Base-by-base conservation (phyloP, 2,888 invertebrate species). In the Ligdia adustata region DNA sequence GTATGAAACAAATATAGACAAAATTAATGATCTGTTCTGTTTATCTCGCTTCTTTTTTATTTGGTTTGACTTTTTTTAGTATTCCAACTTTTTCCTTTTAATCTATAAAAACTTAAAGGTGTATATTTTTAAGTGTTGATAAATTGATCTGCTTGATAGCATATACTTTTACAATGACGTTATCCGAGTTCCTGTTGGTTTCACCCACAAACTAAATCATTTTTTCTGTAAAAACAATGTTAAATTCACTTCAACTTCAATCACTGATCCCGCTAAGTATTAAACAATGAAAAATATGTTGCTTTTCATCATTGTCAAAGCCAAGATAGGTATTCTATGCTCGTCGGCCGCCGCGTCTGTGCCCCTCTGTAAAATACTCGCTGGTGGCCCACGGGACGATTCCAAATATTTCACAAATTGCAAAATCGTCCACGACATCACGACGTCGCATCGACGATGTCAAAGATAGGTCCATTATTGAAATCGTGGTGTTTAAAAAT, bases 341-440 rank as follows among this genome's bases (percentile, higher is more conserved):
- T 64, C 52, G 60, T 55, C 6, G 65, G 48, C 59, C 65, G 60
- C 63, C 62, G 62, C 46, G 60, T 31, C 66, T 51, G 59, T 68
- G 55, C 48, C 57, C 58, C 44, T 54, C 41, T 44, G 38, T 57
- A n/a, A 15, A 1, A 65, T 64, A 52, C 28, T 78, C 82, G 81
- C 22, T 82, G 87, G 88, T 85, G 86, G 88, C 76, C 67, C 75
- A 62, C 73, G 62, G 64, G 71, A 73, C 72, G 71, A 88, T 87
- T 81, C 76, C 77, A 82, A 82, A 83, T 85, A 88, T 89, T 84
- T 77, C 63, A 77, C 85, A 86, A 89, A 88, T 88, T 85, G 82
- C 81, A 72, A 73, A 79, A 81, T 79, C 72, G 78, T 73, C 69
- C 60, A 65, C 70, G 69, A 67, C 72, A 66, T 75, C 69, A 72